These are phyloP conservation scores for Oncorhynchus mykiss DNA, from an alignment of 2,113 vertebrate genomes.

Conservation along the genomic window DNA sequence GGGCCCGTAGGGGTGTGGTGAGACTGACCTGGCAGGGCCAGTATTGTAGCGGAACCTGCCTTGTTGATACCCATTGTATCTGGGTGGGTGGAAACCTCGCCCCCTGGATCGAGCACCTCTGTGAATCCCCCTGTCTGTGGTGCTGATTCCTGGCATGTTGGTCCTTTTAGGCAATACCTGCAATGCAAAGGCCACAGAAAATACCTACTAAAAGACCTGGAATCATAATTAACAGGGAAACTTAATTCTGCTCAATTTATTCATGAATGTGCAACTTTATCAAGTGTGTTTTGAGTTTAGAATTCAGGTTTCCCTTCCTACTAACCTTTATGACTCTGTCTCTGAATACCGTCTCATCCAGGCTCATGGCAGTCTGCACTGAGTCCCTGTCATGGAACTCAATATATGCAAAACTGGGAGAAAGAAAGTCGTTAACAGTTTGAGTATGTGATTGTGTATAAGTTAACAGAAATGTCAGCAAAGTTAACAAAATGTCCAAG, in stretches of 20 bases:
- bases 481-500: background rate
- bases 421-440: background rate
- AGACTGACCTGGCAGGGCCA: conserved; percentile 67
- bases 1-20: conserved; percentile 69
- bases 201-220: background rate
- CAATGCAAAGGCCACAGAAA: background rate
- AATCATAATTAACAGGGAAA: no score
- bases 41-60: conserved; percentile 63
- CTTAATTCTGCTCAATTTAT: no score
- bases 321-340: conserved; percentile 86
- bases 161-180: conserved; percentile 93
- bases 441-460: no score
- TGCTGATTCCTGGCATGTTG: conserved; percentile 89
- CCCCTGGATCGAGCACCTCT: conserved; percentile 63
- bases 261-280: no score
- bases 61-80: conserved; percentile 53
- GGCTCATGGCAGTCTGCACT: conserved; percentile 75
- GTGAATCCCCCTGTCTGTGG: conserved; percentile 79
- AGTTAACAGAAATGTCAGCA: background rate
- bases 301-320: background rate
- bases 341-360: conserved; percentile 85
- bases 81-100: conserved; percentile 59
- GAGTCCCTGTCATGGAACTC: conserved; percentile 85
- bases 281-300: background rate
- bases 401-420: conserved; percentile 85